Conservation (phyloP, 2,113 vertebrate species). For the Cottus gobio region DNA sequence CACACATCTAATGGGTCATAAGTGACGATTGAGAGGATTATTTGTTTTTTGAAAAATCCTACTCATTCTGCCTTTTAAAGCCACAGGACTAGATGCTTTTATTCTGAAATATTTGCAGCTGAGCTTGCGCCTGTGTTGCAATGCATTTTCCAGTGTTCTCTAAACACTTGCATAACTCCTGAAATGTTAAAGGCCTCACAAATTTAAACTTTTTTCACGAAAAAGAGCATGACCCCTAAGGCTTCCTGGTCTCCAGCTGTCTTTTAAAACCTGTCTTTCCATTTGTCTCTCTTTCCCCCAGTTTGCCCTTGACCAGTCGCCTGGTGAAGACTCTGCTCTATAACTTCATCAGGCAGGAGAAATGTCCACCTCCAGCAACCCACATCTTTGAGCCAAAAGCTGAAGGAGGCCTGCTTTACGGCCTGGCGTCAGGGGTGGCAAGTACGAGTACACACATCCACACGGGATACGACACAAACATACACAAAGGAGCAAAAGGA, state of each 20-base stretch:
- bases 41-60: too few species aligned
- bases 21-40: too few species aligned
- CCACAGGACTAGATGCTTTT: not conserved
- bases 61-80: not conserved
- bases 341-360: constrained; percentile 98
- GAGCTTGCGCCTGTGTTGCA: too few species aligned
- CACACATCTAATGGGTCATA: too few species aligned
- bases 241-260: not conserved
- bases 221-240: not conserved
- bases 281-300: constrained; percentile 63
- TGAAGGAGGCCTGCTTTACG: constrained; percentile 93
- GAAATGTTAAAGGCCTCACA: not conserved
- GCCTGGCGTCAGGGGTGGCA: constrained; percentile 95
- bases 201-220: not conserved
- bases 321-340: constrained; percentile 98
- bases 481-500: not conserved
- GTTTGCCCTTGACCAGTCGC: constrained; percentile 93
- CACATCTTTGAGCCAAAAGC: constrained; percentile 89
- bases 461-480: not conserved
- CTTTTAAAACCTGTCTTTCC: constrained; percentile 10
- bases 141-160: not conserved
- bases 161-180: not conserved
- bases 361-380: constrained; percentile 90
- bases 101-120: not conserved
- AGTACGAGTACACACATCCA: constrained; percentile 79